Evolutionary conservation across 1,140 invertebrate species (phyloP).

Genomic region (Heliconius melpomene): DNA sequence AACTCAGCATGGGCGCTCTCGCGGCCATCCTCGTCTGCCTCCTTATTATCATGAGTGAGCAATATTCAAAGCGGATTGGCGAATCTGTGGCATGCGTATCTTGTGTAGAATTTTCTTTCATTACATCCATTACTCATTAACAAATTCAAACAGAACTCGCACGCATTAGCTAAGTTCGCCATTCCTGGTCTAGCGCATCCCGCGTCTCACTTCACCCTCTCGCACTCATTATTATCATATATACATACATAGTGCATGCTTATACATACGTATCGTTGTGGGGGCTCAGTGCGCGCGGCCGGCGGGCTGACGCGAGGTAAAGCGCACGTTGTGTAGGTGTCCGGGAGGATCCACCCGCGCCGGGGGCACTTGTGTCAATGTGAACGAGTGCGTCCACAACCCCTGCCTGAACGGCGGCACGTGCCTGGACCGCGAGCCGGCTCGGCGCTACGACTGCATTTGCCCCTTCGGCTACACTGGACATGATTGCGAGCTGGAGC

Average conservation of each 20-base stretch:
- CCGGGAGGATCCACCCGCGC: slow-evolving; percentile 85
- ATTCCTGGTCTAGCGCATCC: slow-evolving; percentile 50
- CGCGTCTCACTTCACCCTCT: slow-evolving; percentile 60
- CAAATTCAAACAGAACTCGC: neutral
- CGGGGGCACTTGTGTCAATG: slow-evolving; percentile 86
- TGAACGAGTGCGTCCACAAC: slow-evolving; percentile 87
- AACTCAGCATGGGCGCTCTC: slow-evolving; percentile 95
- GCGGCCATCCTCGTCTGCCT: slow-evolving; percentile 96
- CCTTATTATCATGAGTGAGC: slow-evolving; percentile 96
- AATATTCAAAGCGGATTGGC: slow-evolving; percentile 40
- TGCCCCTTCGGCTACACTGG: slow-evolving; percentile 89
- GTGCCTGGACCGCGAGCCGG: slow-evolving; percentile 86
- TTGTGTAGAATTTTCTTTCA: neutral
- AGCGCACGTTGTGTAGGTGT: slow-evolving; percentile 83
- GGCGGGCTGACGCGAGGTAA: slow-evolving; percentile 49
- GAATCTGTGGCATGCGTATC: slow-evolving; percentile 3
- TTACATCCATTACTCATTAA: neutral
- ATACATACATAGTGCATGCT: slow-evolving; percentile 71
- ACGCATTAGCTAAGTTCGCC: slow-evolving; percentile 7
- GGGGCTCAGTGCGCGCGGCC: slow-evolving; percentile 69
- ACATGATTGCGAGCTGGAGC: slow-evolving; percentile 88
- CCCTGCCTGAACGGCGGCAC: slow-evolving; percentile 89
- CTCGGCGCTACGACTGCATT: slow-evolving; percentile 87
- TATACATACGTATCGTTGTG: slow-evolving; percentile 16
- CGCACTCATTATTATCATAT: slow-evolving; percentile 54